Base-by-base conservation (phyloP, 2,888 invertebrate genomes). In the Tinea pellionella region DNA sequence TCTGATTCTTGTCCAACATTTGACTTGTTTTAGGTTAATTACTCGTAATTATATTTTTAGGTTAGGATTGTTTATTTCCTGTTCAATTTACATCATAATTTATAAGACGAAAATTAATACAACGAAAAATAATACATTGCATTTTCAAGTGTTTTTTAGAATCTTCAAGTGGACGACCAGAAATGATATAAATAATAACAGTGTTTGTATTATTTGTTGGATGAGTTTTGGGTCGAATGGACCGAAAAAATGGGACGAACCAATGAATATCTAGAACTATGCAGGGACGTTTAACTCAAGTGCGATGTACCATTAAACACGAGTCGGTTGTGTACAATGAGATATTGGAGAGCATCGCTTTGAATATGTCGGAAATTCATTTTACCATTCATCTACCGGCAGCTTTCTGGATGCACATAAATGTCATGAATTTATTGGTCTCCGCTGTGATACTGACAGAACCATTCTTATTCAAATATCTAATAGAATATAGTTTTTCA, bases 241-340 rank as follows among this genome's bases (percentile, higher is more conserved):
- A 37, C 37, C 37, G 9, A 37, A 37, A 37, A 37, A 12, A 37
- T 37, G 11, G 1, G 9, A 37, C 37, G 37, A 37, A 37, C 2
- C 11, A 47, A 15, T 47, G n/a, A 47, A 8, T 9, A 47, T 72
- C 78, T 78, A 76, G 78, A 73, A 72, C 75, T 71, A 72, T 78
- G 76, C 74, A 67, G 75, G 70, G 73, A 74, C 72, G 74, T 76
- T 77, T 74, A 75, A 66, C 67, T 67, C 63, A 66, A 72, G 70
- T 65, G 66, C 55, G 47, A 47, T 37, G 47, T 47, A 47, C 37
- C 47, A 47, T 47, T 16, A 47, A 16, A 47, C 47, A 47, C 47
- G 47, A 47, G 12, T 47, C 47, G 47, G 15, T 47, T 47, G 47
- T 47, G 47, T 47, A 47, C 47, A 47, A 47, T 47, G 37, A 47